A percentile compares a stretch with the other conserved stretches of the same genome.
phyloP scores from a whole-genome alignment of 2,888 invertebrate genomes.

The Chloromyia formosa region DNA sequence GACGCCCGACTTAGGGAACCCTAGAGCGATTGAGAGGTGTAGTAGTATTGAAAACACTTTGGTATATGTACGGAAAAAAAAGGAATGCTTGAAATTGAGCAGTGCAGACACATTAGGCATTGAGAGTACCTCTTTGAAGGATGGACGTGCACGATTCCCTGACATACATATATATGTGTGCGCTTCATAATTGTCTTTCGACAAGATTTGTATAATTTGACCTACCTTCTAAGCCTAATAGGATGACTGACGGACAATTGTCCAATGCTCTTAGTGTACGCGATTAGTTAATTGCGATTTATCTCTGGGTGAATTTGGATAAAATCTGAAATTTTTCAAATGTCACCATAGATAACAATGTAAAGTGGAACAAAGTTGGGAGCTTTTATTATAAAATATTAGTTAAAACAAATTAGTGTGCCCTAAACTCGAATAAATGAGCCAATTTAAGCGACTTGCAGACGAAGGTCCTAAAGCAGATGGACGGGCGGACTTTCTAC shows the following conservation, averaged over 20 bases:
- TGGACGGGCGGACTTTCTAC: too few species aligned
- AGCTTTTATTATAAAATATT: too few species aligned
- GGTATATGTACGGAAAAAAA: neutral
- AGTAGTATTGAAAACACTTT: neutral
- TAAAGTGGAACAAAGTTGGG: too few species aligned
- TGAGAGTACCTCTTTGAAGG: neutral
- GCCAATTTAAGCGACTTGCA: too few species aligned
- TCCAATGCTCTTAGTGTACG: constrained; percentile 11
- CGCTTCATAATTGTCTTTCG: constrained; percentile 30
- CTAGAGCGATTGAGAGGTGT: neutral
- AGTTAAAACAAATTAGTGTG: too few species aligned
- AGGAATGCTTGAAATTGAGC: constrained; percentile 27
- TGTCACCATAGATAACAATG: too few species aligned
- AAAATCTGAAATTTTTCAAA: too few species aligned
- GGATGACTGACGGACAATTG: constrained; percentile 24
- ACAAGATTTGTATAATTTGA: constrained; percentile 14
- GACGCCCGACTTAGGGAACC: too few species aligned
- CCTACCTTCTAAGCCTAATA: neutral
- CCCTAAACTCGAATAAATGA: too few species aligned
- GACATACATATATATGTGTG: constrained; percentile 5
- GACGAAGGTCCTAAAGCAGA: too few species aligned
- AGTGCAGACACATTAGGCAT: constrained; percentile 30
- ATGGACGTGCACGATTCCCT: constrained; percentile 17
- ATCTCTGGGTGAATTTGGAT: too few species aligned
- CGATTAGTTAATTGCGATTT: too few species aligned